Evolutionary conservation across 2,888 invertebrate species (phyloP), one percentile per base, ranked within the genome.

Genomic region (Conops quadrifasciatus): DNA sequence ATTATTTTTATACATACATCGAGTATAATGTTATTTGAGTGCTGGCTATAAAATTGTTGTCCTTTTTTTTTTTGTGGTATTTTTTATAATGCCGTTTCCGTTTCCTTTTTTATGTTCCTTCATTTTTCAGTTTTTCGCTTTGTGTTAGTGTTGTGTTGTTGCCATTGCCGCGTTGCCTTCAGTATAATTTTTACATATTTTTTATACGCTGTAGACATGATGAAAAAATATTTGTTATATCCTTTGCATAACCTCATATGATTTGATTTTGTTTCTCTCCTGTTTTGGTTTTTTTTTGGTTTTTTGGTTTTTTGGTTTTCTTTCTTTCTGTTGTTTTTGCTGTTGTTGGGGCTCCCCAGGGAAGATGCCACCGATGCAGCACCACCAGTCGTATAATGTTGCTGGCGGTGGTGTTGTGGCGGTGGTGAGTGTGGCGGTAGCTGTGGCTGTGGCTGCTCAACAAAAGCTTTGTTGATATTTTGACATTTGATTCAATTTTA

Each of bases 401-500:
- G 15, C 49, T 49, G 4, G 15, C 53, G 30, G 19, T 26, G 60
- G n/a, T 36, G 16, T 36, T 36, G n/a, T n/a, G n/a, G n/a, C n/a
- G n/a, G n/a, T n/a, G 19, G 59, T 26, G 19, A 13, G 28, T 59
- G 28, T 59, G 49, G 49, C n/a, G 2, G 36, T 36, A 9, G 36
- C 36, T 36, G 36, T 36, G 36, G 19, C 11, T 51, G 51, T 51
- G n/a, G 51, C 56, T 30, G 60, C 19, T 43, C n/a, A 43, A 65
- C 47, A 65, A 51, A 49, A 45, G 47, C 24, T 45, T 24, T 26
- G 63, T 24, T 47, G 63, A 63, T 58, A 58, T 58, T 58, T 28
- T 13, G 26, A 36, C 49, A 47, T 67, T 67, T 67, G 67, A 67
- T 67, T 58, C 58, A 67, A 67, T 67, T 67, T 67, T 19, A 26